Conservation (phyloP, 2,888 invertebrate genomes). For the Exocentrus adspersus region DNA sequence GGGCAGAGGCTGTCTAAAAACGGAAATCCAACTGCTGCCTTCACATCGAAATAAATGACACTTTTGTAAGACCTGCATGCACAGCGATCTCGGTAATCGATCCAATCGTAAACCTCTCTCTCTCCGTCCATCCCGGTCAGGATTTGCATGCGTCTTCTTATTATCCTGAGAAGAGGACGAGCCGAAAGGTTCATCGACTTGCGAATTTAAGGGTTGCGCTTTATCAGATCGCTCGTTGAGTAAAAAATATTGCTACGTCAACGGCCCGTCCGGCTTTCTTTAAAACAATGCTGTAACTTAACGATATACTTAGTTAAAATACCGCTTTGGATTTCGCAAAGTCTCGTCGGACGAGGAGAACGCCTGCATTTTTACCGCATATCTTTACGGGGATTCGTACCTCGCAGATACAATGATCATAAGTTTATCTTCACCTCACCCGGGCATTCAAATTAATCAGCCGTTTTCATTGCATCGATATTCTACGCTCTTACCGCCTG, state of each 20-base stretch:
- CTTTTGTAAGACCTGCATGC: slow-evolving; percentile 56
- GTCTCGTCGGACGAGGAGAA: slow-evolving; percentile 34
- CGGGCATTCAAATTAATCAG: slow-evolving; percentile 34
- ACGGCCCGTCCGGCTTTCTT: slow-evolving; percentile 51
- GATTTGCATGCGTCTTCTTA: slow-evolving; percentile 51
- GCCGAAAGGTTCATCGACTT: slow-evolving; percentile 55
- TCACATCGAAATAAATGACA: slow-evolving; percentile 55
- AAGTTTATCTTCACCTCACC: slow-evolving; percentile 39
- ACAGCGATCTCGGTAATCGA: slow-evolving; percentile 55
- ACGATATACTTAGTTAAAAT: slow-evolving; percentile 58
- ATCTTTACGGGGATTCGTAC: slow-evolving; percentile 30
- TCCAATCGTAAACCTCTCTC: slow-evolving; percentile 55
- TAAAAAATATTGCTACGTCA: slow-evolving; percentile 58
- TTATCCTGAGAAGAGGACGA: slow-evolving; percentile 46
- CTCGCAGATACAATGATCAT: slow-evolving; percentile 36
- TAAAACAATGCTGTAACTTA: slow-evolving; percentile 60
- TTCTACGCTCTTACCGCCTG: background rate
- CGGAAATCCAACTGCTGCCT: slow-evolving; percentile 55
- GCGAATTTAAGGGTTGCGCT: slow-evolving; percentile 60
- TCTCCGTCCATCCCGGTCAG: slow-evolving; percentile 38
- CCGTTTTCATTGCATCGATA: background rate
- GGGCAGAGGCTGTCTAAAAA: slow-evolving; percentile 51
- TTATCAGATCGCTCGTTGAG: slow-evolving; percentile 52
- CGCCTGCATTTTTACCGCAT: slow-evolving; percentile 46
- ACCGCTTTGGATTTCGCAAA: slow-evolving; percentile 47